Evolutionary conservation across 2,888 invertebrate species (phyloP), one percentile per base, ranked within the genome.

Genomic region (Crocallis elinguaria): DNA sequence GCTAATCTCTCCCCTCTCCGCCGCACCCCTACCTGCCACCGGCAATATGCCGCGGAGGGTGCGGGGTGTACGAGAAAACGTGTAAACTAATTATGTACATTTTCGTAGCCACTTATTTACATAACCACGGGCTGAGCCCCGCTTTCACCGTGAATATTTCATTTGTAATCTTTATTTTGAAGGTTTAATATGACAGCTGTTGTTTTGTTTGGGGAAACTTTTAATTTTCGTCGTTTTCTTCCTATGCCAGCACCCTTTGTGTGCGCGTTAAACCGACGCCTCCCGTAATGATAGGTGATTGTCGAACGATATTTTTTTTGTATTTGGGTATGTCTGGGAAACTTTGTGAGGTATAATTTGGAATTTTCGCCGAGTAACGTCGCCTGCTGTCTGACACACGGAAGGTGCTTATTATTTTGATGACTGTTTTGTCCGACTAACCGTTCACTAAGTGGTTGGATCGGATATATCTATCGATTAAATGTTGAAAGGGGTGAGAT

Each of bases 101-200:
- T 90, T 90, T 89, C 88, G 90, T 90, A 85, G 88, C 85, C 85
- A 89, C 87, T 90, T 91, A 90, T 91, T 90, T 91, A 90, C 90
- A 90, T 90, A 91, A 90, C 86, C 88, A 84, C 87, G 81, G 83
- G 73, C 84, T 83, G 83, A 86, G 75, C 86, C 80, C 79, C 85
- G 89, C 91, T 90, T 90, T 91, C 90, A 89, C 89, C 89, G 90
- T 90, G 87, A 90, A 91, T 91, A 91, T 89, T 91, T 90, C 88
- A 91, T 91, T 88, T 77, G 86, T 88, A 87, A 89, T 88, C 88
- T 88, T 88, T 88, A 88, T 84, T 89, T 86, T 88, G 89, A 88
- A 86, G 86, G 84, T 88, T 86, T 87, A 86, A 88, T 89, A 88
- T 89, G 90, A 89, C 89, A 90, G 89, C 87, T 88, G 91, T 84